Conservation (phyloP, 2,113 vertebrate genomes). For the Aleadryas rufinucha region DNA sequence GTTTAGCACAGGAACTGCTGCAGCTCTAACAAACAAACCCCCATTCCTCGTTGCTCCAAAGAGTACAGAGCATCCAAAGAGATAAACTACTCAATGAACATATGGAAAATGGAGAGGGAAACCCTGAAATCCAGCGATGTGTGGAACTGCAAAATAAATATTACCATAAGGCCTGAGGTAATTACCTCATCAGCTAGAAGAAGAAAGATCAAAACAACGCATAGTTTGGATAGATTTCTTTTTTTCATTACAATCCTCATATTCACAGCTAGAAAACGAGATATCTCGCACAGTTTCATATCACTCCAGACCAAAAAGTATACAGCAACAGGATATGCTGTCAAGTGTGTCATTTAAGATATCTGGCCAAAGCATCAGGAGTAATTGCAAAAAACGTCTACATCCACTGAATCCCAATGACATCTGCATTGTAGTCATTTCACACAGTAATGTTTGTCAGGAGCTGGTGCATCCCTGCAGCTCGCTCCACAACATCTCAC, state of each 20-base stretch:
- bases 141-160: slow-evolving; percentile 55
- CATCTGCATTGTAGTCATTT: slow-evolving; percentile 48
- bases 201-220: slow-evolving; percentile 32
- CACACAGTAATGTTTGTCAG: background rate
- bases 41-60: background rate
- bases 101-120: slow-evolving; percentile 25
- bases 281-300: background rate
- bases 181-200: slow-evolving; percentile 46
- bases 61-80: background rate
- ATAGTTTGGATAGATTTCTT: background rate
- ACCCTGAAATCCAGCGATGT: slow-evolving; percentile 23
- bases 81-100: slow-evolving; percentile 19
- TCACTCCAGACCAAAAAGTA: background rate
- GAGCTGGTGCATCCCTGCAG: background rate
- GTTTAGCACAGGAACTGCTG: slow-evolving; percentile 15
- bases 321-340: background rate
- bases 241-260: background rate
- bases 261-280: slow-evolving; percentile 16
- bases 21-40: slow-evolving; percentile 25
- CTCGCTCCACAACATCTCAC: background rate
- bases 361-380: slow-evolving; percentile 11
- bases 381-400: slow-evolving; percentile 4
- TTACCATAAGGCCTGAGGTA: slow-evolving; percentile 48
- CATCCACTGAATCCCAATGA: slow-evolving; percentile 49
- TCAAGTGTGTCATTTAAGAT: background rate